Conservation (phyloP, 2,888 invertebrate species). For the Papilio gigon region DNA sequence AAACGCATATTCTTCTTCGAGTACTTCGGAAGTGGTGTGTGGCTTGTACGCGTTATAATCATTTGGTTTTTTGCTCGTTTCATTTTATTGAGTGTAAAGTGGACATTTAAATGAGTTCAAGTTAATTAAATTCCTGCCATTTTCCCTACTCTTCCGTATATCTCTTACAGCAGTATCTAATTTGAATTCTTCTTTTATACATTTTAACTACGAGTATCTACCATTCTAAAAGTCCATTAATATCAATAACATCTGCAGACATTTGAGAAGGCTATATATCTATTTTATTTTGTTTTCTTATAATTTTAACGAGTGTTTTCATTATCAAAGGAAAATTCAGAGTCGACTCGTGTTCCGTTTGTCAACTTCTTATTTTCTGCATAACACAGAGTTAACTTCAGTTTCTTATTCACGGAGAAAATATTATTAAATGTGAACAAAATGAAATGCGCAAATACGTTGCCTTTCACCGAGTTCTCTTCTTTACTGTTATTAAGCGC, state of each 20-base stretch:
- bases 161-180: no score
- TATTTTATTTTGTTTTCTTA: background rate
- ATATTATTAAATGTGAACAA: constrained; percentile 25
- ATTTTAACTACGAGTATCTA: no score
- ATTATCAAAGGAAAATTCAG: constrained; percentile 27
- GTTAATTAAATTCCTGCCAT: no score
- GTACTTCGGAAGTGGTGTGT: background rate
- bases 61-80: background rate
- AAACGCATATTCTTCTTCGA: constrained; percentile 10
- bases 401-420: constrained; percentile 20
- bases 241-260: background rate
- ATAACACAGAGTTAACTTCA: constrained; percentile 22
- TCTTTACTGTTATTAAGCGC: no score
- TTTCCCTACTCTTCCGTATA: no score
- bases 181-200: no score
- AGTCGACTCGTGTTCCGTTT: constrained; percentile 15
- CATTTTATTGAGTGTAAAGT: background rate
- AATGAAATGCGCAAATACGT: constrained; percentile 10
- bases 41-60: background rate
- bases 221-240: no score
- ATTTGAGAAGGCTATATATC: background rate
- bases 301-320: constrained; percentile 7
- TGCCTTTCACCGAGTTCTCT: constrained; percentile 18
- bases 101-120: background rate
- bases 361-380: constrained; percentile 24